Evolutionary conservation across 2,888 invertebrate genomes (phyloP).

Genomic region (Malthinus seriepunctatus): DNA sequence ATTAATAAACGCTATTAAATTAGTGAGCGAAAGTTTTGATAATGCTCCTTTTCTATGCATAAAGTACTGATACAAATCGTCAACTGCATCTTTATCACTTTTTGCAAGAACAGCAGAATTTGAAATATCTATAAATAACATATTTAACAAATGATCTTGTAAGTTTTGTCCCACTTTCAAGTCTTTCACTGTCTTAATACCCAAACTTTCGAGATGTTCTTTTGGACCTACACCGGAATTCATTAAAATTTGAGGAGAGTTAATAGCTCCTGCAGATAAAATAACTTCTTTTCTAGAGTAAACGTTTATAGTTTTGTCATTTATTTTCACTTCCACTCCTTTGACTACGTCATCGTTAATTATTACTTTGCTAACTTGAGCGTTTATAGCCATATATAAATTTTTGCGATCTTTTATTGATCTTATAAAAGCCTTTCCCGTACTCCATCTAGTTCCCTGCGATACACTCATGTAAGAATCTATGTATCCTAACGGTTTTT

Average conservation of each 20-base stretch:
- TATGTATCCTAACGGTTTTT: constrained; percentile 42
- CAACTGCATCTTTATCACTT: constrained; percentile 53
- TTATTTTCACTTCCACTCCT: constrained; percentile 52
- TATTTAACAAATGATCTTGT: constrained; percentile 46
- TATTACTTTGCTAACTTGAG: constrained; percentile 59
- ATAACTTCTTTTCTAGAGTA: constrained; percentile 79
- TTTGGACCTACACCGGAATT: constrained; percentile 60
- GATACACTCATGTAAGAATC: constrained; percentile 46
- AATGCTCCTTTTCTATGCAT: constrained; percentile 56
- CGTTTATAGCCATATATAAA: constrained; percentile 61
- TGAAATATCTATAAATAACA: background rate
- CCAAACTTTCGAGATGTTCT: constrained; percentile 46
- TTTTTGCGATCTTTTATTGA: constrained; percentile 62
- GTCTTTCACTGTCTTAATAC: constrained; percentile 50
- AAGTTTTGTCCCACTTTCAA: constrained; percentile 56
- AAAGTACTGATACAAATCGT: constrained; percentile 54
- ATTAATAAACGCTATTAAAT: constrained; percentile 57
- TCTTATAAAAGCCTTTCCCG: constrained; percentile 78
- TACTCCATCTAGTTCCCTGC: constrained; percentile 75
- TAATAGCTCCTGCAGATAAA: constrained; percentile 86
- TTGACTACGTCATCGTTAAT: constrained; percentile 41
- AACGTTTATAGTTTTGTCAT: constrained; percentile 38
- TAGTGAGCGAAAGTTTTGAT: constrained; percentile 51
- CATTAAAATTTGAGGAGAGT: constrained; percentile 84
- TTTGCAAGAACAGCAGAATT: constrained; percentile 57